Evolutionary conservation across 2,888 invertebrate species (phyloP), one percentile per base, ranked within the genome.

Genomic region (Xylocampa areola): DNA sequence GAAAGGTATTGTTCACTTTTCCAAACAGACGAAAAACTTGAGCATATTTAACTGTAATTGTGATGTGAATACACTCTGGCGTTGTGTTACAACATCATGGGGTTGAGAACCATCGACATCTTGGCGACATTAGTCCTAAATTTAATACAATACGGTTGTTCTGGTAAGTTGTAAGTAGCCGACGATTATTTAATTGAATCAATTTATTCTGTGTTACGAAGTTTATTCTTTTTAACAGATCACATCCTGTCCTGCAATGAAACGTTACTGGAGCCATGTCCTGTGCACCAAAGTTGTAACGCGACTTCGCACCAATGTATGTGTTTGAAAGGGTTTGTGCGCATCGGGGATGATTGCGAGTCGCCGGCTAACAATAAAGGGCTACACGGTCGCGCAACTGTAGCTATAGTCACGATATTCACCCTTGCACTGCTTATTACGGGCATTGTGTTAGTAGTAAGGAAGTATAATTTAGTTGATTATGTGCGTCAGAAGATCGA

Each of bases 101-200:
- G 77, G 53, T 62, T 88, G 35, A 88, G 80, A 78, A 73, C 72
- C 52, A 73, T 81, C 49, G 87, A 92, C 64, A 78, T 90, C 61
- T 66, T 89, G 61, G 82, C 82, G 35, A 81, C 87, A 43, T 76
- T 93, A 73, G 71, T 89, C 72, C 65, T 93, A 63, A 86, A 90
- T 80, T 68, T 90, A 54, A 70, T 90, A 62, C 88, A 88, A 68
- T 86, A 82, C 80, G 83, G 85, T 67, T 85, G 79, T 76, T 76
- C 84, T 77, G 92, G 94, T 94, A 88, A 92, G 92, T 89, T 85
- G 75, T 68, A 71, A 75, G 60, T 73, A 68, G 65, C 70, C 76
- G 78, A 85, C 93, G 84, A 92, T 94, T 92, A 94, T 92, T 91
- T 93, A 94, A 94, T 94, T 93, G 92, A 94, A 88, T 89, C 92